Percentiles rank a stretch among this genome's conserved stretches.
These are phyloP conservation scores for Morpho achilles DNA, from an alignment of 2,888 invertebrate genomes.

Conservation along the genomic window DNA sequence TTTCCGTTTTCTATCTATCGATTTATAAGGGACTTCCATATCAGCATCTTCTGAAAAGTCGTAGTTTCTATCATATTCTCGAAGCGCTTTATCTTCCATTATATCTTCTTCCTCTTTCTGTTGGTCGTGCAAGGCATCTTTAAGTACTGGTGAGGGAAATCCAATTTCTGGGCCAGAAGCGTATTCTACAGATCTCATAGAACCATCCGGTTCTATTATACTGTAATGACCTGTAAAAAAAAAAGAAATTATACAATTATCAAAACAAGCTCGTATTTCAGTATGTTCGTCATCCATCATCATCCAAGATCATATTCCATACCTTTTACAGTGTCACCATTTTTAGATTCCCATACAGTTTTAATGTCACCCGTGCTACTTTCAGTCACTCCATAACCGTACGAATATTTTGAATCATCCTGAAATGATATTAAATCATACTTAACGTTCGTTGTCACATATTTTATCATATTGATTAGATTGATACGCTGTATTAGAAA, in stretches of 20 bases:
- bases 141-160: conserved; percentile 79
- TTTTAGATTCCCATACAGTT: conserved; percentile 81
- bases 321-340: conserved; percentile 81
- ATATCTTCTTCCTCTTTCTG: conserved; percentile 24
- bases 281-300: too few species aligned
- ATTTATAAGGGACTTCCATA: conserved; percentile 41
- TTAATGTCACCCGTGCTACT: conserved; percentile 80
- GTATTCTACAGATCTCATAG: conserved; percentile 80
- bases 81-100: conserved; percentile 54
- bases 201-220: conserved; percentile 83
- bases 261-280: too few species aligned
- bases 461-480: conserved; percentile 39
- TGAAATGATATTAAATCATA: conserved; percentile 41
- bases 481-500: conserved; percentile 35
- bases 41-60: conserved; percentile 57
- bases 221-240: conserved; percentile 79
- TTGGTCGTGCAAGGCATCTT: conserved; percentile 48
- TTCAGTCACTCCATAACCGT: conserved; percentile 81
- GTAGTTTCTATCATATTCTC: conserved; percentile 59
- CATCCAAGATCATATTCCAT: conserved; percentile 2
- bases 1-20: conserved; percentile 43
- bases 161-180: conserved; percentile 78
- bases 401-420: conserved; percentile 79
- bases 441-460: conserved; percentile 5
- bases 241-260: not conserved